Base-by-base conservation (phyloP, 2,888 invertebrate species). In the Salpingus planirostris region DNA sequence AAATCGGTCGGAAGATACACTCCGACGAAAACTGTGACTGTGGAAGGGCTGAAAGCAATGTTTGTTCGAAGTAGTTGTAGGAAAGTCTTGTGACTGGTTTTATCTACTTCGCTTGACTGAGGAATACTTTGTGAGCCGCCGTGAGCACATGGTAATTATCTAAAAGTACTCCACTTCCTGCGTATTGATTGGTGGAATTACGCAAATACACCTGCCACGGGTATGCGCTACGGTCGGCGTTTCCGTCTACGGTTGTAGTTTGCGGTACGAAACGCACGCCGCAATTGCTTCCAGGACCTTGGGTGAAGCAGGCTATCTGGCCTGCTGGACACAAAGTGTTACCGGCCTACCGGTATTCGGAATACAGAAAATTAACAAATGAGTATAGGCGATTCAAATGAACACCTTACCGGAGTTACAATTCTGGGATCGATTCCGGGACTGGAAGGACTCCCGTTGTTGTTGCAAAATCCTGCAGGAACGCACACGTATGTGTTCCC, bases 131-230 rank as follows among this genome's bases (percentile, higher is more conserved):
- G 57, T 85, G 85, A 4, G 83, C 83, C 1, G 79, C 80, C 1
- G 86, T 85, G 8, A 85, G 54, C 3, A 86, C 71, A 57, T 82
- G 78, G 13, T 69, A 65, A n/a, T 67, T 65, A 47, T 78, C 73
- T 24, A 86, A 70, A 2, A 87, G 65, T 2, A 78, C 81, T 6
- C 83, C 85, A 18, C 82, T 80, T 13, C 82, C 84, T 22, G 82
- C 63, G 52, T 78, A 85, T 4, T 27, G 8, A 7, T 48, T 44
- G 4, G 57, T 57, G 28, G 52, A 50, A 34, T 57, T 58, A 12
- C 42, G 43, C 11, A 62, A 31, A 25, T 49, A 59, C 31, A 76
- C 80, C 66, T 77, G 77, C 84, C 84, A 85, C 2, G 84, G 84
- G 60, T 74, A 81, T 46, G 78, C 77, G 8, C 82, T 83, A 48